Conservation (phyloP, 2,888 invertebrate genomes). For the Melieria picta region DNA sequence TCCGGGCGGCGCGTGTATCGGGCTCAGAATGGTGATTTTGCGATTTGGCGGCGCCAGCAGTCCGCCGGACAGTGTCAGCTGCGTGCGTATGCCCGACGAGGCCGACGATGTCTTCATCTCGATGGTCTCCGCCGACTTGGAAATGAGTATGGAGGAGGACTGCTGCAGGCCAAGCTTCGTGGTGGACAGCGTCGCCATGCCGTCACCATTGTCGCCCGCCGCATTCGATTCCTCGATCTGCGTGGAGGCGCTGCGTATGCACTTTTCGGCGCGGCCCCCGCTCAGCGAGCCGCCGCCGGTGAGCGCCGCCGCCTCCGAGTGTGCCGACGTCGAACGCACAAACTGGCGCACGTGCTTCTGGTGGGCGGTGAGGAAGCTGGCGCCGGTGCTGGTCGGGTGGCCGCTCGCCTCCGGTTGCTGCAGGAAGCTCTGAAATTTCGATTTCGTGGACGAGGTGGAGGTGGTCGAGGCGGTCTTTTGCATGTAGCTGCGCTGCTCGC, state of each 20-base stretch:
- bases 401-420: slow-evolving; percentile 62
- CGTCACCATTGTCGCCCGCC: slow-evolving; percentile 39
- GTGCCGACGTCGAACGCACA: slow-evolving; percentile 66
- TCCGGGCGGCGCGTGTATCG: slow-evolving; percentile 75
- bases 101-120: slow-evolving; percentile 62
- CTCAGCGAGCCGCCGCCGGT: too few relatives aligned
- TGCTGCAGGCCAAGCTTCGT: slow-evolving; percentile 62
- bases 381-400: slow-evolving; percentile 48
- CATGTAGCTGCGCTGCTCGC: slow-evolving; percentile 57
- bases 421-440: slow-evolving; percentile 65
- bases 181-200: slow-evolving; percentile 48
- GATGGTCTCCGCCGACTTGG: slow-evolving; percentile 66
- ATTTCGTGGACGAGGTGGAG: slow-evolving; percentile 51
- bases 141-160: slow-evolving; percentile 64
- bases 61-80: slow-evolving; percentile 64
- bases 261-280: slow-evolving; percentile 59
- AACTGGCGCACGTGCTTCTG: slow-evolving; percentile 66
- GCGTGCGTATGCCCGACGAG: slow-evolving; percentile 62
- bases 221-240: slow-evolving; percentile 61
- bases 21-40: slow-evolving; percentile 81
- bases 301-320: slow-evolving; percentile 60
- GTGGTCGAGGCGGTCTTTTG: slow-evolving; percentile 53
- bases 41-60: slow-evolving; percentile 67
- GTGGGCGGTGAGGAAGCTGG: slow-evolving; percentile 62
- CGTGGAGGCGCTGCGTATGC: slow-evolving; percentile 64